phyloP scores from a whole-genome alignment of 2,888 invertebrate species.

The Drosophila sordidula region DNA sequence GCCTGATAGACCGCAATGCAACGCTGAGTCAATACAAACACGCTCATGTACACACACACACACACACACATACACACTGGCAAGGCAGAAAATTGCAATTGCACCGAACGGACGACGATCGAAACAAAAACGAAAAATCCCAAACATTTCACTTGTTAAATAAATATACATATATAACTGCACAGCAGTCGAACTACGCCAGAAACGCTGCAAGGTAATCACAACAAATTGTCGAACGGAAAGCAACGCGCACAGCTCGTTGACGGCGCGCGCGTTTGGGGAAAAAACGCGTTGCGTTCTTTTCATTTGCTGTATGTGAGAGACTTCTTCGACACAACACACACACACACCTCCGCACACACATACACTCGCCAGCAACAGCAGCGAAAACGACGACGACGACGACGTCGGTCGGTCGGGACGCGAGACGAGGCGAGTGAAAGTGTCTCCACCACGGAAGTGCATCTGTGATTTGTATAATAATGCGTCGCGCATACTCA shows the following conservation, averaged over 20 bases:
- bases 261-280: slow-evolving; percentile 66
- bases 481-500: slow-evolving; percentile 80
- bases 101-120: slow-evolving; percentile 66
- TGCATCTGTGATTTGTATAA: slow-evolving; percentile 80
- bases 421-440: slow-evolving; percentile 68
- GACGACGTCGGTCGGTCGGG: slow-evolving; percentile 42
- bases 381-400: slow-evolving; percentile 60
- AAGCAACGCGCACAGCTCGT: slow-evolving; percentile 43
- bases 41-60: slow-evolving; percentile 47
- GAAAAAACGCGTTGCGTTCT: slow-evolving; percentile 76
- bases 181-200: slow-evolving; percentile 30
- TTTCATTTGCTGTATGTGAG: slow-evolving; percentile 65
- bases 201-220: slow-evolving; percentile 35
- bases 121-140: slow-evolving; percentile 61
- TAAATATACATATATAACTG: slow-evolving; percentile 39
- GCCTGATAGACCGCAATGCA: slow-evolving; percentile 37
- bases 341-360: slow-evolving; percentile 28
- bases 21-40: slow-evolving; percentile 57
- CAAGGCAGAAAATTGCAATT: slow-evolving; percentile 69
- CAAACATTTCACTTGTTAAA: slow-evolving; percentile 60
- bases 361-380: slow-evolving; percentile 39
- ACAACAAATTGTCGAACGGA: slow-evolving; percentile 27
- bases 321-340: slow-evolving; percentile 58
- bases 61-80: slow-evolving; percentile 25
- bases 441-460: slow-evolving; percentile 73